Evolutionary conservation across 2,888 invertebrate species (phyloP).

Genomic region (Ormia ochracea): DNA sequence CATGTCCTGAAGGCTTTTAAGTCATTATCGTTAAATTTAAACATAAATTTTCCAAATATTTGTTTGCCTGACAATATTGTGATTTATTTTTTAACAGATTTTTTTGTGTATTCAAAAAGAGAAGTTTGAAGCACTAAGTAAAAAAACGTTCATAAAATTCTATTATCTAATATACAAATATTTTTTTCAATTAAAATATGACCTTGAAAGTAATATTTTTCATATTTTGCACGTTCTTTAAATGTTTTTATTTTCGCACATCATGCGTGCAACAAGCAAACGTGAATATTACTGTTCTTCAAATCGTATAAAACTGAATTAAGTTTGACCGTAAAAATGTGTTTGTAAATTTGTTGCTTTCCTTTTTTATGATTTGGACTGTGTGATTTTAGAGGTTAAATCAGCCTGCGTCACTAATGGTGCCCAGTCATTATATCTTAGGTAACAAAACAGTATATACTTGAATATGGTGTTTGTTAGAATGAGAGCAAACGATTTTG

Average conservation of each 20-base stretch:
- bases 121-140: not conserved
- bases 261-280: not conserved
- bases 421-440: conserved; percentile 37
- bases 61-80: conserved; percentile 42
- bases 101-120: conserved; percentile 64
- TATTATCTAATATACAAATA: not conserved
- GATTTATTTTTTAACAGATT: conserved; percentile 56
- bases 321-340: conserved; percentile 16
- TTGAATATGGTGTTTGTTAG: not conserved
- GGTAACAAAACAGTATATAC: conserved; percentile 39
- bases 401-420: conserved; percentile 57
- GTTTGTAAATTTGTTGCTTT: conserved; percentile 4
- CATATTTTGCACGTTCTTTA: conserved; percentile 57
- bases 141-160: conserved; percentile 1
- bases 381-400: conserved; percentile 14
- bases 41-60: conserved; percentile 75
- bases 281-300: not conserved
- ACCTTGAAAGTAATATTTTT: conserved; percentile 59
- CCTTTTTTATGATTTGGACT: too few species aligned
- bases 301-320: conserved; percentile 14
- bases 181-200: conserved; percentile 50
- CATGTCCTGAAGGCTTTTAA: conserved; percentile 77
- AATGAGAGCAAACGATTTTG: not conserved
- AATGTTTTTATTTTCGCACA: conserved; percentile 21
- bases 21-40: conserved; percentile 77